These are phyloP conservation scores for Montipora foliosa DNA, from an alignment of 64 coral and sea anemone genomes.

Conservation along the genomic window DNA sequence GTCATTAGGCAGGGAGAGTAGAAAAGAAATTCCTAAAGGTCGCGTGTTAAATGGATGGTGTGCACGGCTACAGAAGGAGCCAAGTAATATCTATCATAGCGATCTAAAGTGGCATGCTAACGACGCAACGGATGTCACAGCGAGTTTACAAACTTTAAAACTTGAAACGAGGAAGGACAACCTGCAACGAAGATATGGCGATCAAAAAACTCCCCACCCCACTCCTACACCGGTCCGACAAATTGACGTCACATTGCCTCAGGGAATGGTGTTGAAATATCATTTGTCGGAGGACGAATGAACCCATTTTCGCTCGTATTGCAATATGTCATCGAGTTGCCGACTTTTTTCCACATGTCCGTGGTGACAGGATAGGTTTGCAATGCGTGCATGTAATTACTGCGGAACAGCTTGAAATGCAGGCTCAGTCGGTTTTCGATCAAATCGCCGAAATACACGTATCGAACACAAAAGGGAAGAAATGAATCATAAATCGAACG, in stretches of 20 bases:
- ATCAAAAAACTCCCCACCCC: slow-evolving; percentile 18
- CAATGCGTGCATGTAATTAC: too few species aligned
- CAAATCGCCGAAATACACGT: too few species aligned
- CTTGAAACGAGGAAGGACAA: not conserved
- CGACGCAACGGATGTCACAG: slow-evolving; percentile 7
- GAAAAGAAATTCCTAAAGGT: slow-evolving; percentile 19
- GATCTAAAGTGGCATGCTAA: not conserved
- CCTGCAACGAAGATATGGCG: not conserved
- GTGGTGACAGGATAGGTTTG: too few species aligned
- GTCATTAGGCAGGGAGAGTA: not conserved
- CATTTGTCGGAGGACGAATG: slow-evolving; percentile 36
- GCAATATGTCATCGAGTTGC: not conserved
- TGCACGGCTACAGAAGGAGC: not conserved
- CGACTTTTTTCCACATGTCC: too few species aligned
- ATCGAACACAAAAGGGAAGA: too few species aligned
- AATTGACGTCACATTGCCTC: slow-evolving; percentile 63
- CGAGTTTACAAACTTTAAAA: slow-evolving; percentile 40
- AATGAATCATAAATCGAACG: too few species aligned
- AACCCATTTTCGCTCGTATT: not conserved
- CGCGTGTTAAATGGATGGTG: slow-evolving; percentile 63
- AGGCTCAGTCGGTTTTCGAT: too few species aligned
- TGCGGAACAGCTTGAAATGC: too few species aligned
- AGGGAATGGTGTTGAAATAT: slow-evolving; percentile 44
- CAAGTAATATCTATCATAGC: not conserved
- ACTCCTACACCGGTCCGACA: slow-evolving; percentile 64